Conservation (phyloP, 92 coral and sea anemone species). For the Epizoanthus stellaris region DNA sequence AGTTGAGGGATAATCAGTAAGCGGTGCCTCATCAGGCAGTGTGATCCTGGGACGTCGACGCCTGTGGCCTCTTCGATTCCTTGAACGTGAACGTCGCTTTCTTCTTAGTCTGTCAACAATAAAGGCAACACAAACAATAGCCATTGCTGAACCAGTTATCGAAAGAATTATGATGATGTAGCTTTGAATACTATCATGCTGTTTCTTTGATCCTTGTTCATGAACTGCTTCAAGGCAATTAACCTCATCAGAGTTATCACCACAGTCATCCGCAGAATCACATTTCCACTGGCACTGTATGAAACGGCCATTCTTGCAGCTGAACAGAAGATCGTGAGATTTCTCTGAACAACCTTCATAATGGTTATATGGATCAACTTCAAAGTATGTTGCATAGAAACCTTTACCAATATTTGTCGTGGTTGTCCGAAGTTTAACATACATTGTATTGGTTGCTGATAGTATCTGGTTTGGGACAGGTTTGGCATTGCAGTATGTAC, state of each 20-base stretch:
- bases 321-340: constrained; percentile 64
- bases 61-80: constrained; percentile 70
- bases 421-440: constrained; percentile 61
- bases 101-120: constrained; percentile 74
- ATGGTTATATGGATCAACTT: constrained; percentile 71
- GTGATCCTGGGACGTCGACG: constrained; percentile 66
- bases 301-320: constrained; percentile 67
- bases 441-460: constrained; percentile 66
- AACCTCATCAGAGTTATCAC: constrained; percentile 82
- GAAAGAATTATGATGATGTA: constrained; percentile 80
- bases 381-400: constrained; percentile 77
- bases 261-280: constrained; percentile 84
- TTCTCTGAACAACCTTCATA: constrained; percentile 66
- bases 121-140: constrained; percentile 74
- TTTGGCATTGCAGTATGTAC: constrained; percentile 63
- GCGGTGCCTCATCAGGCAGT: constrained; percentile 50
- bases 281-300: constrained; percentile 85
- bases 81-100: constrained; percentile 70
- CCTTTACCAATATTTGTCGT: constrained; percentile 54
- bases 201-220: constrained; percentile 22
- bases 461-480: constrained; percentile 43
- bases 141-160: constrained; percentile 76
- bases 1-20: constrained; percentile 73
- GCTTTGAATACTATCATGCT: constrained; percentile 61
- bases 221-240: constrained; percentile 45